Evolutionary conservation across 2,797 vertebrate genomes (phyloP), one percentile per base, ranked within the genome.

Genomic region (Dipus sagitta): DNA sequence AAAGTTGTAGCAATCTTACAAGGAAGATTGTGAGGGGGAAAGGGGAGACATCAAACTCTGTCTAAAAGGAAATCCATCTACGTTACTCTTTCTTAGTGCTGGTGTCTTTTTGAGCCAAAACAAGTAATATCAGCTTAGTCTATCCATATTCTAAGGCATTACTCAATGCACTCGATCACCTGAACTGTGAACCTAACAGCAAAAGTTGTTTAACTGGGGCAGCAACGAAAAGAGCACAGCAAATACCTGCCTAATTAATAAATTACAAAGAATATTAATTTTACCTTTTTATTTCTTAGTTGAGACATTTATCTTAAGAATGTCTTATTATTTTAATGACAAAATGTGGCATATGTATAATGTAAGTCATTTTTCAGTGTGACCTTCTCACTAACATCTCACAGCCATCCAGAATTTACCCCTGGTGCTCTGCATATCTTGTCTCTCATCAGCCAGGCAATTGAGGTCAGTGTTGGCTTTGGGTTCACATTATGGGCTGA

Each of bases 291-390:
- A 65, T 65, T 26, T 24, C 26, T 70, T 15, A 72, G 47, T 47
- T 8, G 38, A 90, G 32, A 76, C 6, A 28, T 81, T 75, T 71
- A n/a, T 72, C n/a, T 93, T 91, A 88, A 6, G 52, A 67, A 76
- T 52, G 4, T 24, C 34, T 3, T 52, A 23, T 74, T 78, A 83
- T 83, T 90, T 90, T 83, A 72, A 76, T 93, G 68, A 7, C 26
- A 38, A 38, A 80, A 24, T 75, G 3, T 34, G 20, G 24, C 18
- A 2, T 11, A n/a, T 60, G 3, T 58, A 67, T 78, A 65, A 76
- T 60, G 58, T 83, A 86, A 80, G 8, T 30, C 47, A 32, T 47
- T 92, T 91, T 30, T 23, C 54, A 76, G n/a, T 52, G 30, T 20
- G 54, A 42, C 2, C 72, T 86, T 93, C 34, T 11, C 23, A 12